Base-by-base conservation (phyloP, 1,140 invertebrate species). In the Phocides pigmalion region DNA sequence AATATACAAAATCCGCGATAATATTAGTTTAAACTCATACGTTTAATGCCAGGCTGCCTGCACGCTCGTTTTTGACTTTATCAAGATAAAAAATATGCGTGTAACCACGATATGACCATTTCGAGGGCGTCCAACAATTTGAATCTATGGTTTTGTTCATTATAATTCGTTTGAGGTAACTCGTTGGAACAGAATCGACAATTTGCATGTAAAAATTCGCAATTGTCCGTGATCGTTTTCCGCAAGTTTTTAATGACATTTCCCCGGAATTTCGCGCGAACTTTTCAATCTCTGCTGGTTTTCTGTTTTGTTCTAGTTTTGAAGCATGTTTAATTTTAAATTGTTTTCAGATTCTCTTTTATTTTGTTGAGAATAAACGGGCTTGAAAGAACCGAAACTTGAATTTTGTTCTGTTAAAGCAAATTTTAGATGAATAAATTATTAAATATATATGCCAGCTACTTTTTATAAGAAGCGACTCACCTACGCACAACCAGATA, bases 211-310 rank as follows among this genome's bases (percentile, higher is more conserved):
- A 50, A 50, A 50, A 50, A 35, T 50, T 50, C 22, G 15, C 47
- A 50, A 50, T 50, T 50, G 14, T 50, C 25, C 11, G 25, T 4
- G 47, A 50, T 50, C 47, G 3, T 35, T 50, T 50, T 35, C 25
- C 8, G 14, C 47, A 50, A 50, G 47, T 50, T 50, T 16, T 50
- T 50, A 50, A 50, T 35, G 47, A 50, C 9, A 35, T 50, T 50
- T 17, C 25, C 14, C 9, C 12, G 25, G 9, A 50, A 28, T 50
- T 17, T 50, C 9, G 25, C 25, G 25, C 47, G 47, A 35, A 50
- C 47, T 50, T 50, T 50, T 28, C 46, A 49, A 28, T 50, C 15
- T 44, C 25, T 35, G 25, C 25, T 25, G 14, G 20, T 20, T 47
- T 11, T 19, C 42, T 47, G 20, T 47, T 25, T 35, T 15, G 47